Conservation (phyloP, 1,140 invertebrate species). For the Octopus bimaculoides region DNA sequence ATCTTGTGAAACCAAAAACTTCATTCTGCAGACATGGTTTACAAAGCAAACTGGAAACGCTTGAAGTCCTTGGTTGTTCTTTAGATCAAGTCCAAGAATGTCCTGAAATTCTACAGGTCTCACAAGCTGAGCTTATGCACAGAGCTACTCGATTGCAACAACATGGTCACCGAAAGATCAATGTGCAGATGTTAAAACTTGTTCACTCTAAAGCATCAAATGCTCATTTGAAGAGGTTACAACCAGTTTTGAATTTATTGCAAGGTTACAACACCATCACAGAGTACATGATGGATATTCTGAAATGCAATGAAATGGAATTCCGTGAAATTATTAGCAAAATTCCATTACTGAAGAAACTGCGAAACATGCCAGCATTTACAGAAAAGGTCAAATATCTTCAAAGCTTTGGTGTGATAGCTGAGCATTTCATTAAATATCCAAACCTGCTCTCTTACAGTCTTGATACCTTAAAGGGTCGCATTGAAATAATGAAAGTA, state of each 20-base stretch:
- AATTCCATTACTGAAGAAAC: not conserved
- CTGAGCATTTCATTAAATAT: not conserved
- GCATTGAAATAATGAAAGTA: not conserved
- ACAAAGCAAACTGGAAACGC: constrained; percentile 11
- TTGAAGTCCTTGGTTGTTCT: constrained; percentile 10
- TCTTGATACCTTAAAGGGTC: not conserved
- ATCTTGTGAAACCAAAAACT: not conserved
- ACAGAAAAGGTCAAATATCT: not conserved
- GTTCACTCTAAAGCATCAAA: not conserved
- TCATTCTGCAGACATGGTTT: not conserved
- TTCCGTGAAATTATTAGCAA: not conserved
- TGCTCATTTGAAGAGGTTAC: not conserved
- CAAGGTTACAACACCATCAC: not conserved
- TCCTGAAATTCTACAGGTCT: constrained; percentile 6
- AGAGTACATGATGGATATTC: not conserved
- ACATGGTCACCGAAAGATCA: not conserved
- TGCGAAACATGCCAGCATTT: not conserved
- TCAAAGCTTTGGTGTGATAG: not conserved
- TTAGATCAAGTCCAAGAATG: constrained; percentile 9
- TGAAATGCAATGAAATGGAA: not conserved
- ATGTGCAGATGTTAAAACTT: not conserved
- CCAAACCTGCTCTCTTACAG: not conserved
- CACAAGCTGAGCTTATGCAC: not conserved
- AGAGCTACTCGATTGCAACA: not conserved
- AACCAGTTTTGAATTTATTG: not conserved